Conservation (phyloP, 2,888 invertebrate genomes). For the Gortyna flavago region DNA sequence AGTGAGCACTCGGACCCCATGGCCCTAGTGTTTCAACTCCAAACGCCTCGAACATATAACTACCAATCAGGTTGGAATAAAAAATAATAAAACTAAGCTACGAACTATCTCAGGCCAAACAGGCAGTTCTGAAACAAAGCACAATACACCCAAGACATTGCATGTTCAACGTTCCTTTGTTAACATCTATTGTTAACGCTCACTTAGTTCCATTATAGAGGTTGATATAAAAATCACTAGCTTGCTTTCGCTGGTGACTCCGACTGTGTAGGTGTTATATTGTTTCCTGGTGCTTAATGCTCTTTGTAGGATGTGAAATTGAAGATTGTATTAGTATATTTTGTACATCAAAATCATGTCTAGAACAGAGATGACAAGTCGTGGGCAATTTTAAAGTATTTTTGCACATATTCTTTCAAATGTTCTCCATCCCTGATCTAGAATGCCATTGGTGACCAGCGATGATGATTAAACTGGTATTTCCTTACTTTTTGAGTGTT, state of each 20-base stretch:
- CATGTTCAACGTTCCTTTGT: conserved; percentile 47
- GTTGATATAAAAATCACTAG: conserved; percentile 29
- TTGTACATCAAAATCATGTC: background rate
- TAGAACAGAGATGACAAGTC: background rate
- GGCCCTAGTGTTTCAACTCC: too few relatives aligned
- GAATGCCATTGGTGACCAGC: background rate
- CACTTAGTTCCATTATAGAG: conserved; percentile 23
- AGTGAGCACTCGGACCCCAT: too few relatives aligned
- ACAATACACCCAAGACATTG: conserved; percentile 46
- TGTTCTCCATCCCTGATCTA: background rate
- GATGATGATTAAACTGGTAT: too few relatives aligned
- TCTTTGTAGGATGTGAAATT: background rate
- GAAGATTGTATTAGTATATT: background rate
- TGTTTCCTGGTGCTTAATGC: conserved; percentile 36
- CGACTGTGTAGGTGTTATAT: conserved; percentile 21
- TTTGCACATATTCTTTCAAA: background rate
- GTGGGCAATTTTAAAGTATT: background rate
- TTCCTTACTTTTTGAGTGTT: background rate
- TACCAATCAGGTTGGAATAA: too few relatives aligned
- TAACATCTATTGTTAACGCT: conserved; percentile 43
- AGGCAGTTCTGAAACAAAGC: conserved; percentile 38
- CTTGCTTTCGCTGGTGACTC: conserved; percentile 38
- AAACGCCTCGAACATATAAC: too few relatives aligned
- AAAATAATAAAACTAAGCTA: background rate
- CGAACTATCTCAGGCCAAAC: conserved; percentile 22